Evolutionary conservation across 1,140 invertebrate species (phyloP).

Genomic region (Ips nitidus): DNA sequence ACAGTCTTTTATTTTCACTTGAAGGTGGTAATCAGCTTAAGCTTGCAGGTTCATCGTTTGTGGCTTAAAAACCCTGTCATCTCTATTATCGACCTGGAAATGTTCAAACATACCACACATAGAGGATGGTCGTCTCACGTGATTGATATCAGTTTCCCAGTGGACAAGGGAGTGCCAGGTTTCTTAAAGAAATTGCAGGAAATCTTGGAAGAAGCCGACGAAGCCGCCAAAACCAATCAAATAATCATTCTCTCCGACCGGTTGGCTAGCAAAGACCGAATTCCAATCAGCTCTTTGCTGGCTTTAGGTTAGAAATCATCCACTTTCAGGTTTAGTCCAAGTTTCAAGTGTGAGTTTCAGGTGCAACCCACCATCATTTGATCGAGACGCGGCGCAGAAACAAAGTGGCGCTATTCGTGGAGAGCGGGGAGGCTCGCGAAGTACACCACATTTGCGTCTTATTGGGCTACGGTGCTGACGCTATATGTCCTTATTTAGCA

Average conservation of each 20-base stretch:
- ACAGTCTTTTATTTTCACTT: not conserved
- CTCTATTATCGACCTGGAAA: slow-evolving; percentile 86
- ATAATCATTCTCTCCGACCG: slow-evolving; percentile 87
- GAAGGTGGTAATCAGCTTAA: not conserved
- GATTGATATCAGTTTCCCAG: slow-evolving; percentile 88
- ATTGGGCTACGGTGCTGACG: slow-evolving; percentile 96
- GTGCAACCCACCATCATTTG: slow-evolving; percentile 92
- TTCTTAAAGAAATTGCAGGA: slow-evolving; percentile 76
- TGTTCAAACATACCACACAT: slow-evolving; percentile 82
- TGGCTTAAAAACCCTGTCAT: slow-evolving; percentile 94
- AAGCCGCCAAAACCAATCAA: slow-evolving; percentile 83
- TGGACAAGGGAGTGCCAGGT: slow-evolving; percentile 69
- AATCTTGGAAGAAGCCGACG: slow-evolving; percentile 79
- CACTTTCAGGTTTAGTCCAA: not conserved
- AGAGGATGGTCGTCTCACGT: slow-evolving; percentile 89
- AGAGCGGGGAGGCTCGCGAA: slow-evolving; percentile 93
- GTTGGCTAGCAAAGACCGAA: slow-evolving; percentile 65
- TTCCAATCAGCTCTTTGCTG: slow-evolving; percentile 82
- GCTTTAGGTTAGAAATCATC: slow-evolving; percentile 66
- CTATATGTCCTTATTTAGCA: slow-evolving; percentile 95
- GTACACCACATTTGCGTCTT: slow-evolving; percentile 97
- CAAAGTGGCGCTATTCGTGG: slow-evolving; percentile 92
- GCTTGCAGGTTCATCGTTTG: slow-evolving; percentile 75
- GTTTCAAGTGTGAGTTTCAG: slow-evolving; percentile 41
- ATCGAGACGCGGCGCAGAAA: slow-evolving; percentile 94